phyloP scores from a whole-genome alignment of 2,113 vertebrate species.

The Oryzias melastigma region DNA sequence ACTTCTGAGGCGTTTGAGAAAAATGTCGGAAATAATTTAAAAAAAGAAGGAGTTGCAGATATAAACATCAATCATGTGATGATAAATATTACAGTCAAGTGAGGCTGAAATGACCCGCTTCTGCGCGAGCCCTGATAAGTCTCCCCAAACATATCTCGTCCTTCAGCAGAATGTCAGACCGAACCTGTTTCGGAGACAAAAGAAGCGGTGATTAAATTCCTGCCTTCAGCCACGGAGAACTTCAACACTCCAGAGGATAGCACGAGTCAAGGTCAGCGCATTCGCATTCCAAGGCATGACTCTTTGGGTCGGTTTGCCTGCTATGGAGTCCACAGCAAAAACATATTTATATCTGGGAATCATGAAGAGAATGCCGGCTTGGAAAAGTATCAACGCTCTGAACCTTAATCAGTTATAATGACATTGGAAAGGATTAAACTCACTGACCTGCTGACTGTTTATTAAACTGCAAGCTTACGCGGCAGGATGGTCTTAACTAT shows the following conservation, averaged over 20 bases:
- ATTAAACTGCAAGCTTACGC: conserved; percentile 77
- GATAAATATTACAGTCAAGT: conserved; percentile 29
- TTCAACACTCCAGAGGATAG: conserved; percentile 40
- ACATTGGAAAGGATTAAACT: conserved; percentile 70
- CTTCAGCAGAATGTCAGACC: conserved; percentile 60
- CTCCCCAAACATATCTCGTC: conserved; percentile 51
- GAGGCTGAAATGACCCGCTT: conserved; percentile 44
- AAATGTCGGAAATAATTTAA: conserved; percentile 26
- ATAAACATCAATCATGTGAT: conserved; percentile 41
- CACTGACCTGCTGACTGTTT: conserved; percentile 75
- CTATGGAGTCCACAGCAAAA: conserved; percentile 25
- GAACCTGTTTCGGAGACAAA: conserved; percentile 50
- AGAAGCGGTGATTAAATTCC: conserved; percentile 67
- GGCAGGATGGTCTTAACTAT: conserved; percentile 76
- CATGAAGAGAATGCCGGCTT: conserved; percentile 7
- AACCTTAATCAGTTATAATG: conserved; percentile 69
- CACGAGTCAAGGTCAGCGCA: conserved; percentile 60
- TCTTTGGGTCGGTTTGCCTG: conserved; percentile 37
- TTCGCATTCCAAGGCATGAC: conserved; percentile 42
- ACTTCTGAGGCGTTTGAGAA: background rate
- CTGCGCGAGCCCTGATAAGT: conserved; percentile 57
- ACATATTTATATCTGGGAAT: conserved; percentile 41
- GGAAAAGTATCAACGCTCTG: conserved; percentile 41
- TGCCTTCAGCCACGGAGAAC: conserved; percentile 62
- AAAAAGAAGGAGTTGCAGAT: conserved; percentile 38